Conservation (phyloP, 2,113 vertebrate genomes). For the Dasyurus viverrinus region DNA sequence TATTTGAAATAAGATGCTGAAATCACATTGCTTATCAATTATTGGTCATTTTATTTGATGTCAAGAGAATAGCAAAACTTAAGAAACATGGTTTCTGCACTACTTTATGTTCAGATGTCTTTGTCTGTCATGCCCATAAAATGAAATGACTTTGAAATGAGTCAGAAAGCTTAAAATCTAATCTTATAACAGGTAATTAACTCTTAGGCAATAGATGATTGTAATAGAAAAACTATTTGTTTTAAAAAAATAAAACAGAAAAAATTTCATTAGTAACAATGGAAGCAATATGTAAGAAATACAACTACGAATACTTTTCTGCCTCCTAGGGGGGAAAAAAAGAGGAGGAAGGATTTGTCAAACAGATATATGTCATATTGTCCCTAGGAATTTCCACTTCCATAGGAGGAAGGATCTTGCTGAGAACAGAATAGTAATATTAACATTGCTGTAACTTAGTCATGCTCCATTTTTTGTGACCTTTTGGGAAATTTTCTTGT, state of each 20-base stretch:
- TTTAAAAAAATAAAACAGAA: conserved; percentile 18
- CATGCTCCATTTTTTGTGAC: neutral
- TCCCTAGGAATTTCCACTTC: neutral
- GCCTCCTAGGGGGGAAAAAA: neutral
- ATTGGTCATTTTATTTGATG: conserved; percentile 14
- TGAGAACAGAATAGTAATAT: neutral
- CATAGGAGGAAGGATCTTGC: neutral
- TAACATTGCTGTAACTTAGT: neutral
- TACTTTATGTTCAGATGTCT: neutral
- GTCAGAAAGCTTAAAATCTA: conserved; percentile 49
- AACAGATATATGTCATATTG: neutral
- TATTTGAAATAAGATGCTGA: conserved; percentile 42
- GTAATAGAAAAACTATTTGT: conserved; percentile 24
- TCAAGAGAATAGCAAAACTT: conserved; percentile 40
- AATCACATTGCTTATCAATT: conserved; percentile 46
- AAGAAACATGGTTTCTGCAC: conserved; percentile 35
- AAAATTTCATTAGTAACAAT: neutral
- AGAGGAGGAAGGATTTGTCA: neutral
- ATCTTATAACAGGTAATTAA: conserved; percentile 61
- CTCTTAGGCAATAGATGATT: conserved; percentile 50
- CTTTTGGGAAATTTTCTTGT: neutral
- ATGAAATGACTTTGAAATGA: conserved; percentile 61
- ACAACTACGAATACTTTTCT: neutral
- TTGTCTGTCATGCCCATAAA: conserved; percentile 37
- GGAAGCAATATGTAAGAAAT: conserved; percentile 6